Base-by-base conservation (phyloP, 2,113 vertebrate genomes). In the Pavo muticus region DNA sequence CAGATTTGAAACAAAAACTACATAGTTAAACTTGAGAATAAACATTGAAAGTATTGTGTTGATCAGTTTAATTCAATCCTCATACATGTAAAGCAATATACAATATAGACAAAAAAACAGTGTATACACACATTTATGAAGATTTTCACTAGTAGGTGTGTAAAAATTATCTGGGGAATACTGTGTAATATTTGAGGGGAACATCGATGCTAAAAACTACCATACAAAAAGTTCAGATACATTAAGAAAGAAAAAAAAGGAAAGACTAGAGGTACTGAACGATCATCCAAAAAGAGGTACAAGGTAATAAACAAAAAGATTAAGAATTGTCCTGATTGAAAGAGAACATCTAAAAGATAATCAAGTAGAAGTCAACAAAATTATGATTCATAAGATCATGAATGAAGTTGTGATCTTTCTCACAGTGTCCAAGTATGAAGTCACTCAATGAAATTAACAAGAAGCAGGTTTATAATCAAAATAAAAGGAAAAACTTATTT, bases 401-500 rank as follows among this genome's bases (percentile, higher is more conserved):
- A 90, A 91, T 76, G 59, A 85, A 78, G 24, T 40, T 72, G 32
- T 52, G 35, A 9, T 82, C 44, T 65, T 96, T 76, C 54, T 91
- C n/a, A 52, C 10, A 24, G 10, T 50, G 42, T 45, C 40, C 37
- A 88, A 80, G 10, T 42, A 73, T 76, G 54, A 93, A 86, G 30
- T 70, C 75, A 93, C 61, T 35, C 40, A 63, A 76, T 48, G 24
- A 89, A 87, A 91, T 76, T 61, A 94, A 82, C 11, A 60, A 87
- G 17, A 21, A 61, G 5, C 11, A 32, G 0, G 0, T 54, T 83
- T 61, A 19, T 6, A 76, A 67, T 63, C 30, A 79, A 61, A 92
- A 75, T 64, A 42, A 94, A 95, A 90, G 77, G 61, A 84, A 83
- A 50, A 85, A 57, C 15, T 75, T 71, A 10, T 59, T 85, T 8